Conservation (phyloP, 2,888 invertebrate species). For the Sarcophaga carnaria region DNA sequence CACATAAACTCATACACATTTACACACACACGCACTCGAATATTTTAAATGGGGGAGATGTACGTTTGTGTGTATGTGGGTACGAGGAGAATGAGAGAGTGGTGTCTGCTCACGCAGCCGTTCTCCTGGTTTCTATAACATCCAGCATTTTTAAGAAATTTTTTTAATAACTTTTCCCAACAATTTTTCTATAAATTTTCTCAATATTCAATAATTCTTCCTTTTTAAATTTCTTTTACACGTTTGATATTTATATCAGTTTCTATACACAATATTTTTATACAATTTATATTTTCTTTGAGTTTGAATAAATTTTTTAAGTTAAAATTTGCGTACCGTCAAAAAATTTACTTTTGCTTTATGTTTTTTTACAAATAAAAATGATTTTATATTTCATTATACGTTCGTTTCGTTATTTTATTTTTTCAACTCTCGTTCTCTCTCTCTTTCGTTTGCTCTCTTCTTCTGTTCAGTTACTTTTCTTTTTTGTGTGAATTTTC, state of each 20-base stretch:
- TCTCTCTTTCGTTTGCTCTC: constrained; percentile 20
- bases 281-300: constrained; percentile 33
- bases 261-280: constrained; percentile 2
- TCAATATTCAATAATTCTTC: not conserved
- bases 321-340: constrained; percentile 61
- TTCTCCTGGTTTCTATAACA: constrained; percentile 80
- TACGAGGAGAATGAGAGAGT: constrained; percentile 57
- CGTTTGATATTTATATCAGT: not conserved
- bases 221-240: not conserved
- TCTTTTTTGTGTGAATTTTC: constrained; percentile 75
- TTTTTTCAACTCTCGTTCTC: constrained; percentile 68
- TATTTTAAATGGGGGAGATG: constrained; percentile 63
- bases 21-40: constrained; percentile 20
- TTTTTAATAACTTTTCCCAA: constrained; percentile 62
- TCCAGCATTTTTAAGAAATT: constrained; percentile 78
- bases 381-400: constrained; percentile 60
- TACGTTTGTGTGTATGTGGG: constrained; percentile 24
- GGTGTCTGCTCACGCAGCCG: constrained; percentile 78
- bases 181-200: constrained; percentile 47
- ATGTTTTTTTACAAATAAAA: constrained; percentile 60
- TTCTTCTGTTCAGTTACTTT: constrained; percentile 47
- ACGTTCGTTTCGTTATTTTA: constrained; percentile 69
- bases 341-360: constrained; percentile 59
- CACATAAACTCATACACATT: constrained; percentile 40
- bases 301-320: constrained; percentile 34